These are phyloP conservation scores for Amphibalanus amphitrite DNA, from an alignment of 1,140 invertebrate genomes.

Conservation along the genomic window DNA sequence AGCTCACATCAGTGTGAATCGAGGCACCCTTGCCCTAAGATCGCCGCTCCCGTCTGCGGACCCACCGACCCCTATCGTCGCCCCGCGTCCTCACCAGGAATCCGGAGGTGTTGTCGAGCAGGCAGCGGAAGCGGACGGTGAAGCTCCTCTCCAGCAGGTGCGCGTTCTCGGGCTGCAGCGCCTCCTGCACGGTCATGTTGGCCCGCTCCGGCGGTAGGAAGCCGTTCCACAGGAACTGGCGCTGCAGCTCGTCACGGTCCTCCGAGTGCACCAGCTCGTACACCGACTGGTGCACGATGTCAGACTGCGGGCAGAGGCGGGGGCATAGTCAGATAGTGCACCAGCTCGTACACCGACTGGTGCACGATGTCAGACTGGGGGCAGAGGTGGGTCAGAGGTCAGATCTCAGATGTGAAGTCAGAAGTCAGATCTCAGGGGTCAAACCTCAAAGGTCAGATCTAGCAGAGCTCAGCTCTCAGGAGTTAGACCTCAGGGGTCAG, in stretches of 20 bases:
- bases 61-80: too few relatives aligned
- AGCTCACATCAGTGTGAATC: too few relatives aligned
- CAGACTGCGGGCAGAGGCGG: conserved; percentile 96
- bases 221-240: conserved; percentile 91
- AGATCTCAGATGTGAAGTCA: too few relatives aligned
- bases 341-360: too few relatives aligned
- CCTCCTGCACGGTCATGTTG: conserved; percentile 46
- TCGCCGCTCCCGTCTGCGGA: too few relatives aligned
- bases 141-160: conserved; percentile 78
- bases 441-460: too few relatives aligned
- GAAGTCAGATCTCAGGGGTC: too few relatives aligned
- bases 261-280: conserved; percentile 97
- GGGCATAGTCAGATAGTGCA: conserved; percentile 96
- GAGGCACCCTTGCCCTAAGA: too few relatives aligned
- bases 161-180: conserved; percentile 61
- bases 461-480: too few relatives aligned
- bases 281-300: too few relatives aligned
- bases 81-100: conserved; percentile 57
- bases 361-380: too few relatives aligned
- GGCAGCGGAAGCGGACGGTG: conserved; percentile 92
- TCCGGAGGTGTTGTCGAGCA: conserved; percentile 96
- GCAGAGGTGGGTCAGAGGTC: background rate
- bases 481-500: too few relatives aligned
- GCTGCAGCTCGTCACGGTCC: conserved; percentile 89
- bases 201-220: conserved; percentile 59